A percentile compares a stretch with the other conserved stretches of the same genome.
phyloP scores from a whole-genome alignment of 2,888 invertebrate genomes.

The Lymantria dispar region DNA sequence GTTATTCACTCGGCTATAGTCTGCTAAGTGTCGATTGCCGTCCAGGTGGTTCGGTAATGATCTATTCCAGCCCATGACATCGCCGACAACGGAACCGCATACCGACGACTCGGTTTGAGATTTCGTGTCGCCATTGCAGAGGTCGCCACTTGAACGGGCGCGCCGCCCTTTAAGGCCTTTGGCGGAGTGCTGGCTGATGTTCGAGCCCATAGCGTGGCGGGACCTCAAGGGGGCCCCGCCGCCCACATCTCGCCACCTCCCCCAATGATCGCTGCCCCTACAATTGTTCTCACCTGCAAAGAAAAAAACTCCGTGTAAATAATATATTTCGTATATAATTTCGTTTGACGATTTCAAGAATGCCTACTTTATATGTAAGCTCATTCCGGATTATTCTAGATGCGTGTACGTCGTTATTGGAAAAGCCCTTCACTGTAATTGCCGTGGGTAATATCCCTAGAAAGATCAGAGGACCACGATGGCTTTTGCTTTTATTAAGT shows the following conservation, averaged over 20 bases:
- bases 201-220: constrained; percentile 87
- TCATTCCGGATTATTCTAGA: no score
- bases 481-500: no score
- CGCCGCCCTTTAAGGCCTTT: constrained; percentile 88
- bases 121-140: constrained; percentile 84
- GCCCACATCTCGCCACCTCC: constrained; percentile 60
- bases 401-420: no score
- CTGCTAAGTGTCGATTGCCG: constrained; percentile 81
- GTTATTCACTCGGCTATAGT: constrained; percentile 82
- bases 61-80: constrained; percentile 78
- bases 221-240: constrained; percentile 77
- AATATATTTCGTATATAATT: not conserved
- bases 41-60: constrained; percentile 88
- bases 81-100: constrained; percentile 76
- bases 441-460: no score
- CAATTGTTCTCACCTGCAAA: constrained; percentile 52
- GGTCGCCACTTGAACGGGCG: constrained; percentile 88
- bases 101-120: constrained; percentile 76
- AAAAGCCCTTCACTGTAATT: no score
- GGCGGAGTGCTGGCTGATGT: constrained; percentile 89
- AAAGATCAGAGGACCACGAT: no score
- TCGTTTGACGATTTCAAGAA: not conserved
- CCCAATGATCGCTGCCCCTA: constrained; percentile 37
- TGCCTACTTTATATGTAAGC: no score
- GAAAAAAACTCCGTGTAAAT: constrained; percentile 1